Percentiles rank a stretch among this genome's conserved stretches.
Conservation (phyloP, 2,797 vertebrate genomes). For the Decapterus maruadsi region DNA sequence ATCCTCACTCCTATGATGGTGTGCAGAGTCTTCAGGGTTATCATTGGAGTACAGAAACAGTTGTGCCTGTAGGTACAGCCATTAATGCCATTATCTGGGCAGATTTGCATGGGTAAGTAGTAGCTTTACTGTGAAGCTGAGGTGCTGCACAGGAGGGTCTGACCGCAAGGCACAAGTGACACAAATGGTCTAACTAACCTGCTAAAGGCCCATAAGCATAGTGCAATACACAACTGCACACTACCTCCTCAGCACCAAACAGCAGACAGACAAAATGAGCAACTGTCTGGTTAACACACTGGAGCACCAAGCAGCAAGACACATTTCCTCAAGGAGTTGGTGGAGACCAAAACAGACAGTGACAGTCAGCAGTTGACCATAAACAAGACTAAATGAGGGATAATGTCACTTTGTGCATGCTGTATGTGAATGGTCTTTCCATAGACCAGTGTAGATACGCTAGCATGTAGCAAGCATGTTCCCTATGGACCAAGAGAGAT, state of each 20-base stretch:
- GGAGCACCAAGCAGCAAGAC: neutral
- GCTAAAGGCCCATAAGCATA: neutral
- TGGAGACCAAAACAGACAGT: neutral
- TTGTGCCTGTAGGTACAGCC: conserved; percentile 43
- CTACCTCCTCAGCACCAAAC: neutral
- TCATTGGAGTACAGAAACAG: conserved; percentile 33
- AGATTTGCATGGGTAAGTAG: conserved; percentile 63
- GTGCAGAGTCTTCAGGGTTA: conserved; percentile 42
- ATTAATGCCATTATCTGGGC: conserved; percentile 53
- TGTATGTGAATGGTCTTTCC: neutral
- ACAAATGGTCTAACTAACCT: neutral
- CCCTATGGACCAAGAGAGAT: neutral
- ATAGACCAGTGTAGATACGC: too few species aligned
- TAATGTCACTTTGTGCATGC: neutral
- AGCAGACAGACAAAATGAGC: neutral
- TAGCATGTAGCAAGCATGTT: neutral
- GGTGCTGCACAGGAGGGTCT: conserved; percentile 3
- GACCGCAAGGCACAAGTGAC: neutral
- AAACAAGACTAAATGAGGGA: neutral
- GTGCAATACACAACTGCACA: neutral
- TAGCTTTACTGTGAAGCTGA: conserved; percentile 27
- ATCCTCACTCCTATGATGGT: conserved; percentile 1
- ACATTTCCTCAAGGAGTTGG: neutral
- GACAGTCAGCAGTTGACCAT: neutral
- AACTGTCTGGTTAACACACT: neutral